Evolutionary conservation across 2,113 vertebrate genomes (phyloP).

Genomic region (Bagarius yarrelli): DNA sequence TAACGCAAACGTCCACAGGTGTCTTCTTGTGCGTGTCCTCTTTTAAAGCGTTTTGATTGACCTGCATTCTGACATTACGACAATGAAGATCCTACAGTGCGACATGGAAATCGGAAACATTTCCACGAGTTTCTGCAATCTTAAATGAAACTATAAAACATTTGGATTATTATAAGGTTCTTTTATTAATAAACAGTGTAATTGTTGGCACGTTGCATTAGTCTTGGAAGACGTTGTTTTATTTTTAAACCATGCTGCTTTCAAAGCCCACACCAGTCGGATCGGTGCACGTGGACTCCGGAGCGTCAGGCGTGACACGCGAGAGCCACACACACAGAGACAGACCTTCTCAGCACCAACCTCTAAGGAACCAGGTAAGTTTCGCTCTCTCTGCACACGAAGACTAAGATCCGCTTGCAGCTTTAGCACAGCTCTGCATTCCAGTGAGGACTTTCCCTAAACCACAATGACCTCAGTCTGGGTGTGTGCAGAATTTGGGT

Average conservation of each 20-base stretch:
- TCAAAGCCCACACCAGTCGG: constrained; percentile 92
- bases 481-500: neutral
- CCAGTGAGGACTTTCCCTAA: neutral
- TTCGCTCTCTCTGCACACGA: neutral
- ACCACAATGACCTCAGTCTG: constrained; percentile 11
- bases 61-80: too few relatives aligned
- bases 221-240: neutral
- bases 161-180: neutral
- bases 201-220: neutral
- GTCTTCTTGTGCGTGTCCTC: too few relatives aligned
- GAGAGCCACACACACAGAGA: constrained; percentile 90
- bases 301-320: constrained; percentile 85
- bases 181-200: neutral
- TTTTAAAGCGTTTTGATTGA: too few relatives aligned
- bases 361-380: constrained; percentile 91
- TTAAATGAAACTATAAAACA: neutral
- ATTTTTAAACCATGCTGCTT: neutral
- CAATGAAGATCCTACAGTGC: too few relatives aligned
- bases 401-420: neutral
- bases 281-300: constrained; percentile 91
- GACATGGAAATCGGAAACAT: neutral
- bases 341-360: constrained; percentile 84
- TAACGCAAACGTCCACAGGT: too few relatives aligned
- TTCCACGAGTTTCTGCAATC: neutral
- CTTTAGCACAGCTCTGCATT: constrained; percentile 9